phyloP scores from a whole-genome alignment of 2,797 vertebrate species.

The Alectoris magna region DNA sequence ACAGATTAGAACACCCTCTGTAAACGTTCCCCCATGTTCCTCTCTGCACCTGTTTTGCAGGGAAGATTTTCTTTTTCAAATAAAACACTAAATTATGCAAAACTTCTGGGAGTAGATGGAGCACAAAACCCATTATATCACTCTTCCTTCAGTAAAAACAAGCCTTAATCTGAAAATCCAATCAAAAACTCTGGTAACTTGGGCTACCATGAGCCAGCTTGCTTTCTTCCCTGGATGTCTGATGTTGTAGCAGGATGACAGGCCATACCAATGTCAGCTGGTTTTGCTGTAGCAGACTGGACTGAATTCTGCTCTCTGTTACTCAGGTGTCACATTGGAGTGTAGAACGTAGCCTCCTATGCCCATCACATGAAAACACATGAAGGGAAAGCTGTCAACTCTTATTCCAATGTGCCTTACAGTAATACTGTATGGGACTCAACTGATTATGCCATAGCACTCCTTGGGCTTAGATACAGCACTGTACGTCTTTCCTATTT shows the following conservation, averaged over 20 bases:
- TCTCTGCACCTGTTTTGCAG: not conserved
- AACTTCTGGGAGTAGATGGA: not conserved
- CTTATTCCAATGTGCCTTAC: accelerated
- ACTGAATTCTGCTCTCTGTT: not conserved
- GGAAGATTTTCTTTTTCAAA: not conserved
- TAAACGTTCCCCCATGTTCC: accelerated
- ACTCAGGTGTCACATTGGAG: not conserved
- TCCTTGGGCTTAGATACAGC: not conserved
- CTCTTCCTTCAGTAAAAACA: not conserved
- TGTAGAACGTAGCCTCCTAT: not conserved
- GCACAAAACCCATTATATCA: not conserved
- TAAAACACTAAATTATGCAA: not conserved
- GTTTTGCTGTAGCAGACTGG: not conserved
- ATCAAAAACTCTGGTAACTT: not conserved
- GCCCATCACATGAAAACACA: not conserved
- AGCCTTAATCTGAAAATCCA: not conserved
- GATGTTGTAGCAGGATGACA: not conserved
- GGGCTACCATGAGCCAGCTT: not conserved
- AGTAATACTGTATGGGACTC: not conserved
- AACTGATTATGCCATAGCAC: accelerated
- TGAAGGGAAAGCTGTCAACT: not conserved
- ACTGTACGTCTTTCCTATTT: not conserved
- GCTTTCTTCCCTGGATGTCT: not conserved
- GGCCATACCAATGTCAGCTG: not conserved
- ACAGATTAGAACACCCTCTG: not conserved